phyloP scores from a whole-genome alignment of 2,888 invertebrate genomes.

The Pegoplata infirma region DNA sequence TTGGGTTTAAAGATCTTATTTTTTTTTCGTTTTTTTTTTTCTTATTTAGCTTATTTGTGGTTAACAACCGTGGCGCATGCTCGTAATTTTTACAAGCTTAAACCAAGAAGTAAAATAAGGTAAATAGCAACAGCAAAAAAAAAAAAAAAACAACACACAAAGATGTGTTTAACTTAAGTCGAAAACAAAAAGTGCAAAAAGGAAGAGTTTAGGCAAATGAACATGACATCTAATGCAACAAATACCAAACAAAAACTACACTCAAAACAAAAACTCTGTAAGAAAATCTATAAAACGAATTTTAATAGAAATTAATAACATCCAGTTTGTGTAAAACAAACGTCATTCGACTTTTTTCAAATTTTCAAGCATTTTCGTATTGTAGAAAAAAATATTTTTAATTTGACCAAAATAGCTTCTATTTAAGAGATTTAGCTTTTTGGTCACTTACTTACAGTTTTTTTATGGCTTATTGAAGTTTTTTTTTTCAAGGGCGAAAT shows the following conservation, averaged over 20 bases:
- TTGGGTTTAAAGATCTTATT: slow-evolving; percentile 12
- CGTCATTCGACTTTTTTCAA: too few relatives aligned
- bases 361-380: too few relatives aligned
- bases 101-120: slow-evolving; percentile 9
- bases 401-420: too few relatives aligned
- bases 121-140: neutral
- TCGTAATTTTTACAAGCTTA: slow-evolving; percentile 45
- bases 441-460: too few relatives aligned
- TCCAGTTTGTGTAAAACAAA: too few relatives aligned
- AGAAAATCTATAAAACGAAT: neutral
- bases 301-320: too few relatives aligned
- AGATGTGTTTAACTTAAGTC: slow-evolving; percentile 27
- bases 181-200: slow-evolving; percentile 21
- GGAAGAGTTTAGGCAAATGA: slow-evolving; percentile 35
- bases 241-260: neutral
- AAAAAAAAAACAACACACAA: too few relatives aligned
- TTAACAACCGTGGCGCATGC: slow-evolving; percentile 54
- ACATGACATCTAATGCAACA: slow-evolving; percentile 20
- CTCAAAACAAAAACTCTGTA: neutral
- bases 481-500: too few relatives aligned
- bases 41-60: slow-evolving; percentile 1
- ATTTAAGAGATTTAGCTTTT: too few relatives aligned
- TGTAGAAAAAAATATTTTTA: too few relatives aligned
- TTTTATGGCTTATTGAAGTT: too few relatives aligned
- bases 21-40: neutral